Percentiles rank a stretch among this genome's conserved stretches.
These are phyloP conservation scores for Grantiella picta DNA, from an alignment of 2,113 vertebrate genomes.

Conservation along the genomic window DNA sequence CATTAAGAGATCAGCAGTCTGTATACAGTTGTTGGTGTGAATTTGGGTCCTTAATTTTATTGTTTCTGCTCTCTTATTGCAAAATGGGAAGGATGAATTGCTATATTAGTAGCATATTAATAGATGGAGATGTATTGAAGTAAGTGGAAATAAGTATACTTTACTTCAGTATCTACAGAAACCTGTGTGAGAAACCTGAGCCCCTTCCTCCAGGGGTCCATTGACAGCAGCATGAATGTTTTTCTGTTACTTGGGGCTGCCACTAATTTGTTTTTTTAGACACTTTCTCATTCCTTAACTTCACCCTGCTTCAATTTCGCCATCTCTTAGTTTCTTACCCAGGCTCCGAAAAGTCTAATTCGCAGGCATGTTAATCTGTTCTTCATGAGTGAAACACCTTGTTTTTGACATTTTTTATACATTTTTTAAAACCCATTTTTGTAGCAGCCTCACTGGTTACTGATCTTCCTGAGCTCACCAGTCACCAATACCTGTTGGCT, in stretches of 20 bases:
- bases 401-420: not conserved
- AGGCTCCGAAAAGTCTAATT: not conserved
- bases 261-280: not conserved
- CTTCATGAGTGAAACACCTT: rapidly evolving
- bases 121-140: not conserved
- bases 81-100: not conserved
- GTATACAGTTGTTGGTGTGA: not conserved
- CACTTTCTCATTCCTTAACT: not conserved
- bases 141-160: not conserved
- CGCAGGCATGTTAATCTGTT: not conserved
- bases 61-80: not conserved
- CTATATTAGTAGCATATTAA: not conserved
- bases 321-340: not conserved
- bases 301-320: not conserved
- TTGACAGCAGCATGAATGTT: not conserved
- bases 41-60: not conserved
- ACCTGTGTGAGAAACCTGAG: not conserved
- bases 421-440: not conserved
- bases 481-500: not conserved
- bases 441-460: rapidly evolving
- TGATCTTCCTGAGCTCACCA: not conserved
- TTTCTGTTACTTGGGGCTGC: rapidly evolving
- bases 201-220: not conserved
- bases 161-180: not conserved
- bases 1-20: not conserved